Evolutionary conservation across 2,797 vertebrate species (phyloP), one percentile per base, ranked within the genome.

Genomic region (Falco novaeseelandiae): DNA sequence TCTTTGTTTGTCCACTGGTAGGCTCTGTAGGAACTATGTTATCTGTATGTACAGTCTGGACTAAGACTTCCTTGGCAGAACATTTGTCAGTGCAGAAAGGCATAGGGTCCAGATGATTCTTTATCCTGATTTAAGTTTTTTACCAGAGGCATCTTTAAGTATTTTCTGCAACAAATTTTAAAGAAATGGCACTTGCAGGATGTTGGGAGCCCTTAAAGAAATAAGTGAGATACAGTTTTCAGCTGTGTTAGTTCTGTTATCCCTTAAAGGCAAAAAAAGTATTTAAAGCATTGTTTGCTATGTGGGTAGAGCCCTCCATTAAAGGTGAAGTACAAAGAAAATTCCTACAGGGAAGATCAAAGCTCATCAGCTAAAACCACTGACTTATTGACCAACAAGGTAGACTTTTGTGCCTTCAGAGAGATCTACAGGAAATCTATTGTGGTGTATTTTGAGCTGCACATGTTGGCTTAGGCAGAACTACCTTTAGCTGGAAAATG

Each of bases 341-440:
- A 89, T 92, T 91, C 84, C 87, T 93, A 34, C 83, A 73, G 90
- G 63, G 89, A 89, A 77, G 74, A 89, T 94, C 74, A 94, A 92
- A 97, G 61, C 78, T 94, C 48, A 42, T 93, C 91, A 95, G 4
- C 74, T 92, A 38, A 94, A 92, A 87, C 1, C 63, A 74, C 63
- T 80, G 84, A 58, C 51, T 87, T 91, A 96, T 74, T 96, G 92
- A 94, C 57, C 55, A 74, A 34, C 16, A 52, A 59, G 38, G 44
- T 70, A 87, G 81, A 87, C 46, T 36, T 84, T 29, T 90, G 52
- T 89, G 52, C 36, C 62, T 52, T 85, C 34, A 38, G 27, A 85
- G 32, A 73, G 29, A 81, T 84, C 27, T 73, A 55, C 71, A 48
- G 80, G 63, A 90, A 96, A 87, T 92, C 83, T 77, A 32, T 92